Conservation (phyloP, 2,888 invertebrate species). For the Hololepta plana region DNA sequence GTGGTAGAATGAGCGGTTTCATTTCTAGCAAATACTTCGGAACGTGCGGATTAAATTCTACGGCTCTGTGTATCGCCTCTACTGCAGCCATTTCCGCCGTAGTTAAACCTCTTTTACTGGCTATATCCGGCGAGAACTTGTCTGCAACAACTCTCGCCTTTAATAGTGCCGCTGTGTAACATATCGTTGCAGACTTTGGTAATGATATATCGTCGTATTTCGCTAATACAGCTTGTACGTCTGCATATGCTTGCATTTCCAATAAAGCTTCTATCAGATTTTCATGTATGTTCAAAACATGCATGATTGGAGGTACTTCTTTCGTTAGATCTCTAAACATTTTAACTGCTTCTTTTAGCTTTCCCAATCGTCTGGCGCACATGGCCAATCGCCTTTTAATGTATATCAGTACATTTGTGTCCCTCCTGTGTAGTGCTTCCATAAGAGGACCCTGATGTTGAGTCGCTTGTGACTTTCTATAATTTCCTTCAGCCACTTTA, state of each 20-base stretch:
- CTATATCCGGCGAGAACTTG: conserved; percentile 74
- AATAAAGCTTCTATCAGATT: conserved; percentile 89
- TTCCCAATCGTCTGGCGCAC: conserved; percentile 89
- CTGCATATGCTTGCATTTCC: conserved; percentile 92
- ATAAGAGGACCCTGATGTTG: conserved; percentile 60
- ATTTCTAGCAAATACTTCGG: conserved; percentile 92
- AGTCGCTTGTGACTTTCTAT: conserved; percentile 57
- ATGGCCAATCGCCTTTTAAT: conserved; percentile 88
- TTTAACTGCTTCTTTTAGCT: conserved; percentile 88
- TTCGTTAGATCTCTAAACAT: conserved; percentile 93
- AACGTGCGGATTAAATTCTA: conserved; percentile 96
- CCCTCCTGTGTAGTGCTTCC: conserved; percentile 67
- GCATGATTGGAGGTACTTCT: conserved; percentile 90
- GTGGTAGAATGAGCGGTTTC: conserved; percentile 86
- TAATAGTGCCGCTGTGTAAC: conserved; percentile 85
- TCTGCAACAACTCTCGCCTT: conserved; percentile 84
- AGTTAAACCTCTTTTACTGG: conserved; percentile 64
- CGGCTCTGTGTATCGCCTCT: conserved; percentile 86
- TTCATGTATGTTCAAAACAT: conserved; percentile 85
- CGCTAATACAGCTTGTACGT: conserved; percentile 83
- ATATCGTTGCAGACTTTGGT: conserved; percentile 87
- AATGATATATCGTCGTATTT: conserved; percentile 88
- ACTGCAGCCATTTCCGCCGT: conserved; percentile 84
- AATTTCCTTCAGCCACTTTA: conserved; percentile 60
- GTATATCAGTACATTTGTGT: conserved; percentile 87